Conservation (phyloP, 2,113 vertebrate genomes). For the Podarcis raffonei region DNA sequence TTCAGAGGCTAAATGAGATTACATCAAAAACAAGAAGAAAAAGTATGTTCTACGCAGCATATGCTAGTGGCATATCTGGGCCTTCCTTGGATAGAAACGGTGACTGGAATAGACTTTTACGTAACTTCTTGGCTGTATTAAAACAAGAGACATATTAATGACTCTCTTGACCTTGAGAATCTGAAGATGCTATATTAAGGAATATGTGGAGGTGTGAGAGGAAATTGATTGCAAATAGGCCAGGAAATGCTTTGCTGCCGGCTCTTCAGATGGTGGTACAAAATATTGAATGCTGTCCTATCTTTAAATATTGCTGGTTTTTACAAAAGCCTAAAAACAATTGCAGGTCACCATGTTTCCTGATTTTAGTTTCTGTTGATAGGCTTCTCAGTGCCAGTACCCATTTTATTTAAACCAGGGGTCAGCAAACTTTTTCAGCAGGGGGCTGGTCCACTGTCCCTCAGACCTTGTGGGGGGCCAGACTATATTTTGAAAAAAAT, state of each 20-base stretch:
- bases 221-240: background rate
- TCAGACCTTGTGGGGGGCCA: too few relatives aligned
- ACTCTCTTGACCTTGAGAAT: background rate
- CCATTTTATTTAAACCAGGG: background rate
- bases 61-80: background rate
- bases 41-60: too few relatives aligned
- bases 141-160: background rate
- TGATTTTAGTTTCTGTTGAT: background rate
- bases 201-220: background rate
- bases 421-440: too few relatives aligned
- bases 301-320: background rate
- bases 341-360: background rate
- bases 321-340: background rate
- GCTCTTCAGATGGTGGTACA: background rate
- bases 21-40: too few relatives aligned
- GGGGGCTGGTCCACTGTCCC: too few relatives aligned
- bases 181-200: background rate
- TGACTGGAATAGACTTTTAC: too few relatives aligned
- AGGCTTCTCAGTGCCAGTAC: background rate
- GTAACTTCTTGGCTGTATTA: accelerated
- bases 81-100: background rate
- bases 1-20: background rate
- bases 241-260: background rate
- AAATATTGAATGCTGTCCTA: background rate
- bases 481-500: too few relatives aligned